Evolutionary conservation across 2,113 vertebrate genomes (phyloP).

Genomic region (Callocephalon fimbriatum): DNA sequence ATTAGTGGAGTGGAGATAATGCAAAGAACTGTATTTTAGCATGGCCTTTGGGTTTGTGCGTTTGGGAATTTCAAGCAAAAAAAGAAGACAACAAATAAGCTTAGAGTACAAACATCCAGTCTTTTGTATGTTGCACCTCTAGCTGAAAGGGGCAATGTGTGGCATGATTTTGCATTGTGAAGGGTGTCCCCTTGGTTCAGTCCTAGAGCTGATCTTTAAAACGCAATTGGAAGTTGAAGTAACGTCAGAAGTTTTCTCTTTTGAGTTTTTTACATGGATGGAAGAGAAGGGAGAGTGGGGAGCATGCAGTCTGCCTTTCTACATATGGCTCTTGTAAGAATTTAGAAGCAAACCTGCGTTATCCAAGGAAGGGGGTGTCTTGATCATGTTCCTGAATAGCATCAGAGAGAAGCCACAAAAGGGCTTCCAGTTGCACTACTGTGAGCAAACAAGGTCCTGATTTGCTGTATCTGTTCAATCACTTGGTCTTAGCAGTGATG

Average conservation of each 20-base stretch:
- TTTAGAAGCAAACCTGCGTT: not conserved
- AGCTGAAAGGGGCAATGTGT: not conserved
- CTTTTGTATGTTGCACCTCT: not conserved
- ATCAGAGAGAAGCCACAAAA: not conserved
- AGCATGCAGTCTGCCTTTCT: not conserved
- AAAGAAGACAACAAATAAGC: not conserved
- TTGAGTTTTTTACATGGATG: not conserved
- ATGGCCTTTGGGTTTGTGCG: not conserved
- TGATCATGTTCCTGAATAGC: not conserved
- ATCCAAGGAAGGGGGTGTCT: not conserved
- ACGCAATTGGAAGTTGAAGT: not conserved
- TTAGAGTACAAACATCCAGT: not conserved
- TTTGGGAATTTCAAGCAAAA: not conserved
- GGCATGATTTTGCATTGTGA: not conserved
- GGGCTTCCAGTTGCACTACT: not conserved
- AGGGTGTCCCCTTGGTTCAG: not conserved
- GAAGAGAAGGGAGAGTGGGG: not conserved
- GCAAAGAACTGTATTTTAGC: not conserved
- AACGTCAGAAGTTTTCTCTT: not conserved
- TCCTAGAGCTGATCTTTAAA: not conserved
- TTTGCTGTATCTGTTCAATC: accelerated
- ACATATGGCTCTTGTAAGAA: not conserved
- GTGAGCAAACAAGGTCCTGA: not conserved
- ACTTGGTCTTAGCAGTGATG: not conserved
- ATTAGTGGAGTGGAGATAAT: not conserved